Base-by-base conservation (phyloP, 2,888 invertebrate species). In the Hipparchia sbordonii region DNA sequence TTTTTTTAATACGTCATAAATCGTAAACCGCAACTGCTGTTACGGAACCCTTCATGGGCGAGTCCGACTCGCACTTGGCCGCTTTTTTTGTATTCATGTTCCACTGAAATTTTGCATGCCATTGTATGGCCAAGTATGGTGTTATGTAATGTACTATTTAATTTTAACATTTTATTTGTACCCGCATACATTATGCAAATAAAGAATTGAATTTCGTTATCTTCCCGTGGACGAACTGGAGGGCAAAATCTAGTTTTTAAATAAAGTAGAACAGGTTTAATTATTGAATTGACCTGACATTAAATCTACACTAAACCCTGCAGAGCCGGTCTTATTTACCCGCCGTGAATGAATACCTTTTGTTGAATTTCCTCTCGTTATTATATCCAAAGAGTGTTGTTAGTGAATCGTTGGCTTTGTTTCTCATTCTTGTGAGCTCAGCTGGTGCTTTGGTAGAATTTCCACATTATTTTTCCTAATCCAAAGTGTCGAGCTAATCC, bases 341-440 rank as follows among this genome's bases (percentile, higher is more conserved):
- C 71, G 65, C 51, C 68, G 33, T 61, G 71, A 71, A 74, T 74
- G 23, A 23, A 23, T 23, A 75, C 72, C 75, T 72, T 61, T 72
- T 74, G 71, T 75, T 75, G 70, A 63, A 69, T 71, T 75, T 75
- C 65, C 74, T 69, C 72, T 71, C 74, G 67, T 74, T 74, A 75
- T 75, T 72, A 74, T 72, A 74, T 70, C 73, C 71, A 72, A 67
- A 72, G 72, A 70, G 70, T 61, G 68, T 76, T 76, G 74, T 75
- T 76, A 75, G 75, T 76, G 74, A 73, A 75, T 73, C 75, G 73
- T 74, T 48, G 71, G 75, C 73, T 76, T 78, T 76, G 77, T 76
- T 76, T 77, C 72, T 74, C 72, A 71, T 76, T 74, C 74, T 76
- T 78, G 76, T 78, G 74, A 74, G 74, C 72, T 78, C 72, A 71